A percentile compares a stretch with the other conserved stretches of the same genome.
Evolutionary conservation across 2,113 vertebrate species (phyloP).

Genomic region (Pterocles burchelli): DNA sequence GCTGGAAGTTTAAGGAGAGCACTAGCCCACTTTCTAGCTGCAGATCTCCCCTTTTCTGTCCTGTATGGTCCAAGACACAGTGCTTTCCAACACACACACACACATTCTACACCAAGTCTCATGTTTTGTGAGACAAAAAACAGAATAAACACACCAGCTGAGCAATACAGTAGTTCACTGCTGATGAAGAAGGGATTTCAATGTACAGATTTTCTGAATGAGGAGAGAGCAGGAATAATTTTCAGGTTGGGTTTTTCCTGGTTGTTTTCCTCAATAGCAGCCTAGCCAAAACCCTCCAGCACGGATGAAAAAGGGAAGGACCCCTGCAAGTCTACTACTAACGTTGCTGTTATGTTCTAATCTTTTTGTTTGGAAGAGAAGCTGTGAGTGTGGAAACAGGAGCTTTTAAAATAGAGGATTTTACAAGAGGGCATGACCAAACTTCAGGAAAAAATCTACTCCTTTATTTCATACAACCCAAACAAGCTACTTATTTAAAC

Average conservation of each 20-base stretch:
- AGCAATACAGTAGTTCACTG: background rate
- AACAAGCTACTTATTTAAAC: background rate
- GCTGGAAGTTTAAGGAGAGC: background rate
- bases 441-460: background rate
- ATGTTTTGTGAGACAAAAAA: background rate
- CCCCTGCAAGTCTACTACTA: background rate
- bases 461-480: background rate
- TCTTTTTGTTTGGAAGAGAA: background rate
- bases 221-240: background rate
- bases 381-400: background rate
- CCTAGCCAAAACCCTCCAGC: background rate
- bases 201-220: background rate
- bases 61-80: background rate
- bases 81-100: background rate
- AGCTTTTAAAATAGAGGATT: background rate
- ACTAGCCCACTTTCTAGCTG: background rate
- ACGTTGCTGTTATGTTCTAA: fast-evolving
- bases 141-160: background rate
- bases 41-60: background rate
- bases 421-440: background rate
- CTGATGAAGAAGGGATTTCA: background rate
- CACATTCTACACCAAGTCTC: fast-evolving
- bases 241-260: background rate
- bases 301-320: background rate
- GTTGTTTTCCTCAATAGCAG: background rate